Conservation (phyloP, 2,113 vertebrate species). For the Himantopus leucocephalus region DNA sequence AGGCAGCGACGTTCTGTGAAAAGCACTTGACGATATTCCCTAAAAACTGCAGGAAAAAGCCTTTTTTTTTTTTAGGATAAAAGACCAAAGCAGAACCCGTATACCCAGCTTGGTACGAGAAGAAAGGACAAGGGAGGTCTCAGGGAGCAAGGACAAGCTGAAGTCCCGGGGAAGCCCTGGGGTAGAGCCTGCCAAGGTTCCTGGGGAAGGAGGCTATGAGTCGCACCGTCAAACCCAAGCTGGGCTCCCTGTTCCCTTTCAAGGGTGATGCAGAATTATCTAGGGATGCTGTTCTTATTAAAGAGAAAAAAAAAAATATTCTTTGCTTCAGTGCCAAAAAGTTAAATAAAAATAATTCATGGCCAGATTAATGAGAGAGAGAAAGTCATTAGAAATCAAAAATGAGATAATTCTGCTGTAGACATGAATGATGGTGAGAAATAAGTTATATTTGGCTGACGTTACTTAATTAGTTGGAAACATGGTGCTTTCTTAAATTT, state of each 20-base stretch:
- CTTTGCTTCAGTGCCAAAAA: conserved; percentile 56
- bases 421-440: conserved; percentile 65
- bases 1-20: background rate
- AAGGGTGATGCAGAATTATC: background rate
- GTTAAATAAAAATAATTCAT: conserved; percentile 68
- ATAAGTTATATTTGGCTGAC: conserved; percentile 73
- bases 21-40: background rate
- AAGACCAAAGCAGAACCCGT: background rate
- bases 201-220: background rate
- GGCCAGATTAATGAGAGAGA: conserved; percentile 64
- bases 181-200: background rate
- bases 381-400: conserved; percentile 70
- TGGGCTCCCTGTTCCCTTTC: background rate
- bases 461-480: conserved; percentile 77
- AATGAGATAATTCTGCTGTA: conserved; percentile 62
- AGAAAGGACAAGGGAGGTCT: background rate
- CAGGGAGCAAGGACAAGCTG: background rate
- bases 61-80: background rate
- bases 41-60: background rate
- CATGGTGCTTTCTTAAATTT: conserved; percentile 67
- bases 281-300: conserved; percentile 6
- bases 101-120: background rate
- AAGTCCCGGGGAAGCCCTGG: background rate
- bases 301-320: background rate
- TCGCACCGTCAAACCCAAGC: background rate